Evolutionary conservation across 1,140 invertebrate species (phyloP).

Genomic region (Acyrthosiphon pisum): DNA sequence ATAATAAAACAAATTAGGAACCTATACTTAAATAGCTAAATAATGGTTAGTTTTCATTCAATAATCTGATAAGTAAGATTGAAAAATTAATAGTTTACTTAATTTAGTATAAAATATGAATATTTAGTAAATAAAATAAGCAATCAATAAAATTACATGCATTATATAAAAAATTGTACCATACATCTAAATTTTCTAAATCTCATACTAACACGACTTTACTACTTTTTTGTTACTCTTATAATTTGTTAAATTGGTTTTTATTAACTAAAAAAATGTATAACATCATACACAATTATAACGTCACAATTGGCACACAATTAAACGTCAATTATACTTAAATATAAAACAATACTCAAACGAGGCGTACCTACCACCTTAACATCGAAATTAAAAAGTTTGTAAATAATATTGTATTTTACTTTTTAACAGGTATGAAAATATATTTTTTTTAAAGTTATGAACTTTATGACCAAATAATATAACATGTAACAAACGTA

Average conservation of each 20-base stretch:
- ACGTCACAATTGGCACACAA: neutral
- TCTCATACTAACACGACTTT: neutral
- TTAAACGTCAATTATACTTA: neutral
- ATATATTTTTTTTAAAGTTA: neutral
- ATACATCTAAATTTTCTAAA: neutral
- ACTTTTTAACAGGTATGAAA: neutral
- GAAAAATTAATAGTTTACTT: neutral
- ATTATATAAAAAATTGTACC: neutral
- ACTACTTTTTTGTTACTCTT: neutral
- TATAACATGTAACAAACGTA: neutral
- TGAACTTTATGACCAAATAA: neutral
- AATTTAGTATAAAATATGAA: neutral
- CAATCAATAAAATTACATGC: neutral
- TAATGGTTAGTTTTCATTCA: neutral
- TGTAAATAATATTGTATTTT: neutral
- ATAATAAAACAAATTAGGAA: neutral
- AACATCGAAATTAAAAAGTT: neutral
- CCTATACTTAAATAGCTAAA: neutral
- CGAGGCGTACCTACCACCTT: neutral
- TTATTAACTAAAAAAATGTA: conserved; percentile 11
- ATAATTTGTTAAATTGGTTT: neutral
- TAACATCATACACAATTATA: neutral
- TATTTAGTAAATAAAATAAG: neutral
- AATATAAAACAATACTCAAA: neutral
- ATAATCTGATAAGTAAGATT: neutral